A percentile compares a stretch with the other conserved stretches of the same genome.
Conservation (phyloP, 1,140 invertebrate genomes). For the Vanessa tameamea region DNA sequence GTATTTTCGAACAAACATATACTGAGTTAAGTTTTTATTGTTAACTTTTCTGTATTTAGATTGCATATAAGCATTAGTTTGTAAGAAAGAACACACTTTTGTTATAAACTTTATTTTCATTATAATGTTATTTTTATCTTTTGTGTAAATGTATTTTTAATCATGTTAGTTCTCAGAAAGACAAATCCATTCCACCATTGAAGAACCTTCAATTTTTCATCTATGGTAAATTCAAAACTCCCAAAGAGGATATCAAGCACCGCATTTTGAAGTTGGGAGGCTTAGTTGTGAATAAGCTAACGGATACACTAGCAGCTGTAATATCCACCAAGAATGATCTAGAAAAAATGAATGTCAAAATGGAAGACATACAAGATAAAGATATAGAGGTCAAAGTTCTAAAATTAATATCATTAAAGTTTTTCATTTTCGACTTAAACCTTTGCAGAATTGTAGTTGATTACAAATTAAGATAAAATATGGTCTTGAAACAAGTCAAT, state of each 20-base stretch:
- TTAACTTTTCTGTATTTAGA: no score
- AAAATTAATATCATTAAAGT: background rate
- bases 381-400: conserved; percentile 87
- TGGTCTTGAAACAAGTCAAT: no score
- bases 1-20: background rate
- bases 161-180: conserved; percentile 62
- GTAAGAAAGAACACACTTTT: no score
- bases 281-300: conserved; percentile 84
- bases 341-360: conserved; percentile 84
- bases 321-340: conserved; percentile 88
- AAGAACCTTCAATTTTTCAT: conserved; percentile 91
- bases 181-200: conserved; percentile 84
- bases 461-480: no score
- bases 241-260: conserved; percentile 85
- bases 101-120: conserved; percentile 17
- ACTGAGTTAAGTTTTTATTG: no score
- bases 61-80: no score
- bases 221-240: conserved; percentile 82
- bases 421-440: background rate
- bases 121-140: background rate
- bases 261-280: conserved; percentile 89
- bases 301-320: conserved; percentile 86
- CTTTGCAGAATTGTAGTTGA: no score
- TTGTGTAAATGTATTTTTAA: background rate
- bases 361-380: conserved; percentile 84